A percentile compares a stretch with the other conserved stretches of the same genome.
phyloP scores from a whole-genome alignment of 1,140 invertebrate genomes.

The Cotesia chilonis region DNA sequence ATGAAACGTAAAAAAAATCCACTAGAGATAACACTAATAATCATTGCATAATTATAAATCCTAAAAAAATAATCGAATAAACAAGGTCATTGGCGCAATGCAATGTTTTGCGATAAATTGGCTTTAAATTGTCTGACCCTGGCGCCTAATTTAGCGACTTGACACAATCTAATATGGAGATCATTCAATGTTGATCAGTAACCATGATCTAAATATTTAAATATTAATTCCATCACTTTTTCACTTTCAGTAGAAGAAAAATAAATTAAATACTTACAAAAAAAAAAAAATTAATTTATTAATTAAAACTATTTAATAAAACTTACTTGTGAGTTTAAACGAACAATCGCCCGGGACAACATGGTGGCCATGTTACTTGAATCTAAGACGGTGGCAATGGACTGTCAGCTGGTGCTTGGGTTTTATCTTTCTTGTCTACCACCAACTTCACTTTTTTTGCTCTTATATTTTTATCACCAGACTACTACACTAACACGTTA shows the following conservation, averaged over 20 bases:
- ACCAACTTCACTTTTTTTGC: not conserved
- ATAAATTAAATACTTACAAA: slow-evolving; percentile 14
- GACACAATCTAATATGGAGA: slow-evolving; percentile 55
- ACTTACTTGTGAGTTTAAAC: slow-evolving; percentile 73
- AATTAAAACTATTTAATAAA: slow-evolving; percentile 28
- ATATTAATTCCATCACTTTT: not conserved
- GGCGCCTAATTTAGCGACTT: slow-evolving; percentile 65
- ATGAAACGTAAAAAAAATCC: not conserved
- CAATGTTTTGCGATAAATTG: slow-evolving; percentile 41
- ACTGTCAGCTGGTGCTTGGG: slow-evolving; percentile 38
- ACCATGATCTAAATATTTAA: slow-evolving; percentile 24
- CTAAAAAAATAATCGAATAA: slow-evolving; percentile 16
- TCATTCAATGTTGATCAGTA: slow-evolving; percentile 34
- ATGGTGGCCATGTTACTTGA: slow-evolving; percentile 73
- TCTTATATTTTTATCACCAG: not conserved
- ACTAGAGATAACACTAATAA: not conserved
- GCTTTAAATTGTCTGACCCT: slow-evolving; percentile 58
- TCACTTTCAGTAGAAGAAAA: not conserved
- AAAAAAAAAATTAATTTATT: slow-evolving; percentile 13
- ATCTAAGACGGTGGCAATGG: slow-evolving; percentile 46
- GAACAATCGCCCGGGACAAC: slow-evolving; percentile 70
- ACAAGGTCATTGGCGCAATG: slow-evolving; percentile 24
- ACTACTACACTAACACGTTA: too few relatives aligned
- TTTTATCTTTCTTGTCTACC: slow-evolving; percentile 10
- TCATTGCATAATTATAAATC: slow-evolving; percentile 43